Percentiles rank a stretch among this genome's conserved stretches.
Conservation (phyloP, 2,888 invertebrate species). For the Caenorhabditis sp. region DNA sequence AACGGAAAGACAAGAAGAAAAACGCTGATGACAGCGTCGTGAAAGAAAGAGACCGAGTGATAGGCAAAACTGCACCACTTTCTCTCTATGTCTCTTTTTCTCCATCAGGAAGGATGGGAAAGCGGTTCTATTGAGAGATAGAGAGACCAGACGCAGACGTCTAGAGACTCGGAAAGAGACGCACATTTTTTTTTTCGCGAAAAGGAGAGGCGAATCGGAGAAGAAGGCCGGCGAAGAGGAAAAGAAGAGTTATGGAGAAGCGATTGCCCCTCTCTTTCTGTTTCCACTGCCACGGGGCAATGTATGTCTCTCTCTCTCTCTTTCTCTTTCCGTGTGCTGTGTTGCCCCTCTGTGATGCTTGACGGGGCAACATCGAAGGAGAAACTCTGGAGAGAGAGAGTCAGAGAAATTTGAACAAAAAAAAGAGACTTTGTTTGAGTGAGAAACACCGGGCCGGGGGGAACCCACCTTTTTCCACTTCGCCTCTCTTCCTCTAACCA, state of each 20-base stretch:
- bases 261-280: no score
- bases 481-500: background rate
- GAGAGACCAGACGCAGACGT: conserved; percentile 29
- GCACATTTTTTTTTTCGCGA: no score
- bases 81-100: conserved; percentile 49
- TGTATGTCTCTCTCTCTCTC: no score
- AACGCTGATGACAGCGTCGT: background rate
- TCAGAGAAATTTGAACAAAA: background rate
- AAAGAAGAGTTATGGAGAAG: no score
- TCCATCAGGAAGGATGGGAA: background rate
- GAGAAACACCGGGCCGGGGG: background rate
- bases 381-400: background rate
- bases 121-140: background rate
- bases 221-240: conserved; percentile 34
- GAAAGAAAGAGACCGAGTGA: conserved; percentile 10
- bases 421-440: conserved; percentile 35
- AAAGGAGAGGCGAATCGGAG: no score
- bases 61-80: conserved; percentile 36
- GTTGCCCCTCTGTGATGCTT: no score
- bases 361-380: no score
- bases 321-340: no score
- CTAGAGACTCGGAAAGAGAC: conserved; percentile 47
- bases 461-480: background rate
- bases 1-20: conserved; percentile 10
- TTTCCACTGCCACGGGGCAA: background rate